phyloP scores from a whole-genome alignment of 2,797 vertebrate genomes.

The Diplodus puntazzo region DNA sequence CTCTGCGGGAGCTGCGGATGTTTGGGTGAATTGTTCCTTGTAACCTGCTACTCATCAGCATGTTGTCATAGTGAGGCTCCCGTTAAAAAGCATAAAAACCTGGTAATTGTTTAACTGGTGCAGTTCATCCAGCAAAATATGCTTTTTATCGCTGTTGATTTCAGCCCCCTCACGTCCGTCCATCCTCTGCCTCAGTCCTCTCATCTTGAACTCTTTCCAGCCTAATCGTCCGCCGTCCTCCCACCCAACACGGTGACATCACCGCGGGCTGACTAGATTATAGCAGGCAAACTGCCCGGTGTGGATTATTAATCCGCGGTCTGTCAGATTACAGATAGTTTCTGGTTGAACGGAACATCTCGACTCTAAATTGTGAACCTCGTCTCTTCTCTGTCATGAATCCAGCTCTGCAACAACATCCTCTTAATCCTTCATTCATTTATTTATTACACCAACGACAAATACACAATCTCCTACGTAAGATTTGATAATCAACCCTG shows the following conservation, averaged over 20 bases:
- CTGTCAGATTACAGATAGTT: constrained; percentile 57
- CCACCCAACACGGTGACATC: background rate
- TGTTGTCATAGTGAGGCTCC: background rate
- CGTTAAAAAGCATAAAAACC: background rate
- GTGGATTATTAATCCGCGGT: constrained; percentile 62
- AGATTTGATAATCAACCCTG: background rate
- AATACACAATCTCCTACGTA: background rate
- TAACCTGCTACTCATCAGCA: too few species aligned
- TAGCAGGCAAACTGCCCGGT: constrained; percentile 41
- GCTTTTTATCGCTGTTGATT: background rate
- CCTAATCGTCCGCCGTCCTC: constrained; percentile 26
- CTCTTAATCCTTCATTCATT: background rate
- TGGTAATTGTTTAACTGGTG: background rate
- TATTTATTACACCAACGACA: background rate
- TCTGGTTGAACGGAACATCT: constrained; percentile 14
- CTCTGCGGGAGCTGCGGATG: too few species aligned
- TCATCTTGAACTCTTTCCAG: constrained; percentile 32
- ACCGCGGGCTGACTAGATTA: constrained; percentile 21
- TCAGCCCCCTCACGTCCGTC: background rate
- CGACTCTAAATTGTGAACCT: background rate
- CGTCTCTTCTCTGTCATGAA: background rate
- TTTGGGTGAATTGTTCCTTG: too few species aligned
- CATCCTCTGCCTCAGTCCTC: background rate
- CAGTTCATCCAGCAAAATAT: background rate
- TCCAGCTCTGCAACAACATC: background rate